Conservation (phyloP, 2,888 invertebrate genomes). For the Liodrosophila aerea region DNA sequence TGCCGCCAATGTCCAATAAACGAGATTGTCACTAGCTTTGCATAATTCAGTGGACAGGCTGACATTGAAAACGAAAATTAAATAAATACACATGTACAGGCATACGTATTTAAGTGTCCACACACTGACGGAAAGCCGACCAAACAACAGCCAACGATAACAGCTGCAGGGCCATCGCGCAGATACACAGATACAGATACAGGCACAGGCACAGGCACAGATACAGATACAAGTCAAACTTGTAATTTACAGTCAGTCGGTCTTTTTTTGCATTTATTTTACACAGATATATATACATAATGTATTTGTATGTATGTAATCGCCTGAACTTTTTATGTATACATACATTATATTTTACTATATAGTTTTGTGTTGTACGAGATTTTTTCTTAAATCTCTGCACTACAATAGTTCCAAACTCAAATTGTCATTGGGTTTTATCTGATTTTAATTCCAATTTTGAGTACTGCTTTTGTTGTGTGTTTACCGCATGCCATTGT, state of each 20-base stretch:
- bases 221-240: slow-evolving; percentile 36
- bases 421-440: slow-evolving; percentile 52
- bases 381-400: slow-evolving; percentile 14
- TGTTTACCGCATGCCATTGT: slow-evolving; percentile 27
- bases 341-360: too few species aligned
- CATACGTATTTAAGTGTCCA: background rate
- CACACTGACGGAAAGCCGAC: slow-evolving; percentile 4
- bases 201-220: slow-evolving; percentile 2
- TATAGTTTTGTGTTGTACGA: slow-evolving; percentile 4
- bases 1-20: background rate
- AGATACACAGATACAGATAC: slow-evolving; percentile 27
- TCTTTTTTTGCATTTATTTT: background rate
- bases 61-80: slow-evolving; percentile 72
- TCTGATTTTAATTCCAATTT: slow-evolving; percentile 47
- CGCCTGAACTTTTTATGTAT: background rate
- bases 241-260: slow-evolving; percentile 22
- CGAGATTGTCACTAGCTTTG: slow-evolving; percentile 45
- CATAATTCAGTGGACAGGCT: slow-evolving; percentile 62
- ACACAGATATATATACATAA: background rate
- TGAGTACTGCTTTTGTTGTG: slow-evolving; percentile 9
- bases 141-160: slow-evolving; percentile 26
- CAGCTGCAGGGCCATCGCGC: slow-evolving; percentile 50
- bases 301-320: background rate
- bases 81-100: slow-evolving; percentile 34
- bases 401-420: slow-evolving; percentile 8